These are phyloP conservation scores for Leucopsar rothschildi DNA, from an alignment of 2,113 vertebrate species.

Conservation along the genomic window DNA sequence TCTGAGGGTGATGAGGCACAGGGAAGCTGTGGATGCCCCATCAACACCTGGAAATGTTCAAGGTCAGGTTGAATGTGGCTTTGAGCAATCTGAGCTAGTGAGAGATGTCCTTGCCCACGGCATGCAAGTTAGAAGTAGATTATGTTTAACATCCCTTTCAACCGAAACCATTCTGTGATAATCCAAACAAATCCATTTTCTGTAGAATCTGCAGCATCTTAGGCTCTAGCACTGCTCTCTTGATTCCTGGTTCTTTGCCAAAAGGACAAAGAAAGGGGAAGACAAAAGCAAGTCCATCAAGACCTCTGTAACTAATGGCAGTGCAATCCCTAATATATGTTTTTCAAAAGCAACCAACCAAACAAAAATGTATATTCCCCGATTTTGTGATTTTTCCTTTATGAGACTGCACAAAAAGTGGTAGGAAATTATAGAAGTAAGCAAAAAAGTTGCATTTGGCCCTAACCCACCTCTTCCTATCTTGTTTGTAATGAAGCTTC, in stretches of 20 bases:
- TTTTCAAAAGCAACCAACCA: accelerated
- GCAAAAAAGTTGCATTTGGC: not conserved
- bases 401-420: not conserved
- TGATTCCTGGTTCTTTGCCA: not conserved
- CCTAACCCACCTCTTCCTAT: not conserved
- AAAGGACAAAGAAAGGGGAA: not conserved
- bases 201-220: not conserved
- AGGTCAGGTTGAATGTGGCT: not conserved
- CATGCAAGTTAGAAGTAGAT: not conserved
- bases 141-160: not conserved
- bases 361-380: accelerated
- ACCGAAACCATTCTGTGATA: not conserved
- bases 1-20: not conserved
- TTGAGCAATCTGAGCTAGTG: not conserved
- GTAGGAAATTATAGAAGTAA: not conserved
- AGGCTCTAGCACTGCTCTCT: not conserved
- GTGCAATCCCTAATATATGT: not conserved
- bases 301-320: not conserved
- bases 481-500: not conserved
- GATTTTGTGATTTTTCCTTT: not conserved
- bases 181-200: not conserved
- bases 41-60: not conserved
- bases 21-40: not conserved
- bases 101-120: accelerated
- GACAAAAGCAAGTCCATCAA: not conserved